phyloP scores from a whole-genome alignment of 1,140 invertebrate genomes.

The Apis dorsata region DNA sequence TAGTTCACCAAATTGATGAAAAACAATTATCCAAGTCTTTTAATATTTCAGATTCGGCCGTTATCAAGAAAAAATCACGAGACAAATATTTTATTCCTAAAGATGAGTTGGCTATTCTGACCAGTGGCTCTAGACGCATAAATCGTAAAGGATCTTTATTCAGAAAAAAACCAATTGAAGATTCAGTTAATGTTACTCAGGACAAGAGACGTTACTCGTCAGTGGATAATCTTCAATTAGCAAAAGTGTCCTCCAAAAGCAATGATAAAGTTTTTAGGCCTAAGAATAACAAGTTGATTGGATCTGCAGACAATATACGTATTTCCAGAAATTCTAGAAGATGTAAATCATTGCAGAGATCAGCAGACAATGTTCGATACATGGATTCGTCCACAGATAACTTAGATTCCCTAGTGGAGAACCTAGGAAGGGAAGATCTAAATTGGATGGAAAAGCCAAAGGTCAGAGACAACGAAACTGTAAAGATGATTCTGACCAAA shows the following conservation, averaged over 20 bases:
- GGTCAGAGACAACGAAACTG: conserved; percentile 84
- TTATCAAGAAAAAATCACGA: conserved; percentile 19
- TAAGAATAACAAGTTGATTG: conserved; percentile 68
- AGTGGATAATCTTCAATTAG: conserved; percentile 74
- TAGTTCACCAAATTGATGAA: not conserved
- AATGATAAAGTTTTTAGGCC: conserved; percentile 65
- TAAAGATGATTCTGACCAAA: conserved; percentile 86
- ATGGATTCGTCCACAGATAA: conserved; percentile 73
- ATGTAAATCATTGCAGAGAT: conserved; percentile 69
- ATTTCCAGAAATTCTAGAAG: conserved; percentile 61
- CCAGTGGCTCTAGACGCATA: conserved; percentile 58
- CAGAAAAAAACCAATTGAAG: conserved; percentile 46
- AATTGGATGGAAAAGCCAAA: conserved; percentile 66
- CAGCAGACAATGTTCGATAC: conserved; percentile 72
- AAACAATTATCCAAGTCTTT: conserved; percentile 26
- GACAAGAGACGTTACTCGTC: conserved; percentile 75
- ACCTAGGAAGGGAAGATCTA: conserved; percentile 53
- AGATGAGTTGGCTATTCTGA: conserved; percentile 69
- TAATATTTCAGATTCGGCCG: conserved; percentile 1
- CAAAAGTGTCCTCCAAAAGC: conserved; percentile 60
- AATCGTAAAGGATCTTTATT: conserved; percentile 71
- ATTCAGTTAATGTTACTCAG: conserved; percentile 40
- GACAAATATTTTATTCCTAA: conserved; percentile 63
- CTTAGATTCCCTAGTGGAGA: conserved; percentile 65
- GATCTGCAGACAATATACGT: conserved; percentile 75